Conservation (phyloP, 2,797 vertebrate species). For the Fundulus diaphanus region DNA sequence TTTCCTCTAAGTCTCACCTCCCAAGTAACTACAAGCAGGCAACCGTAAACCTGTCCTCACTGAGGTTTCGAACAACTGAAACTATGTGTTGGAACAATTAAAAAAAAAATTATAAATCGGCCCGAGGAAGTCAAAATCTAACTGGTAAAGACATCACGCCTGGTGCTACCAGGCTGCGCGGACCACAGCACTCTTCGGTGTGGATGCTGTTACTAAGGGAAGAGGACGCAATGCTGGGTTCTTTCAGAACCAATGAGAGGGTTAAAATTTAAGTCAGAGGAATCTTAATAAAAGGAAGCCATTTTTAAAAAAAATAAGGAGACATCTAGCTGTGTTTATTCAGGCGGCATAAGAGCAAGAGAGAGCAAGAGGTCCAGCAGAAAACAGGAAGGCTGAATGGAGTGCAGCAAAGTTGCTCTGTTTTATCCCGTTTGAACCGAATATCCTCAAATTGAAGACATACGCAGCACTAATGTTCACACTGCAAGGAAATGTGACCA, state of each 20-base stretch:
- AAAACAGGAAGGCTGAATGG: background rate
- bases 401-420: too few species aligned
- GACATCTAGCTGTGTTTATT: background rate
- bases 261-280: background rate
- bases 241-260: background rate
- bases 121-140: background rate
- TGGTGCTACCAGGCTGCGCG: background rate
- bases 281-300: background rate
- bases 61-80: background rate
- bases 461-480: too few species aligned
- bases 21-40: conserved; percentile 19
- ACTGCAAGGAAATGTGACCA: too few species aligned
- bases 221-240: background rate
- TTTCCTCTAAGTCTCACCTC: conserved; percentile 6
- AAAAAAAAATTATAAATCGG: background rate
- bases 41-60: background rate
- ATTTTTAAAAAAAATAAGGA: background rate
- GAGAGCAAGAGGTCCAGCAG: background rate
- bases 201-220: background rate
- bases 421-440: background rate
- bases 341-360: background rate
- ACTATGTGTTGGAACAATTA: background rate
- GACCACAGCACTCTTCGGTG: background rate
- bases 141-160: background rate
- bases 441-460: too few species aligned